phyloP scores from a whole-genome alignment of 2,888 invertebrate genomes.

The Galerucella nymphaeae region DNA sequence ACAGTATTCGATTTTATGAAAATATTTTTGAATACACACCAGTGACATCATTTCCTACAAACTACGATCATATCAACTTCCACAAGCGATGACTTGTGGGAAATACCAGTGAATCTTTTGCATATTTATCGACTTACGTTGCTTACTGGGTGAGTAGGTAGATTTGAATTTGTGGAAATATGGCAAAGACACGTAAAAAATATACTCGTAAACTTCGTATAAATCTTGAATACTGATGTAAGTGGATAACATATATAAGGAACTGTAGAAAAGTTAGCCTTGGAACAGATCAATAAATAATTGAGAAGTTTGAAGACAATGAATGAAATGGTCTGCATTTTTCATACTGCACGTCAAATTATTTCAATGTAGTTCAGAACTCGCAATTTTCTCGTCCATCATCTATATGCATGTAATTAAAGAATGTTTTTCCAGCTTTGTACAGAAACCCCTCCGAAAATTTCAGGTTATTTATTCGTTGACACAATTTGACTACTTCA shows the following conservation, averaged over 20 bases:
- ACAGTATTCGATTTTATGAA: background rate
- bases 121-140: conserved; percentile 20
- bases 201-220: conserved; percentile 24
- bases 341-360: too few relatives aligned
- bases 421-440: too few relatives aligned
- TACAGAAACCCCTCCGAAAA: too few relatives aligned
- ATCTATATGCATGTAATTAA: too few relatives aligned
- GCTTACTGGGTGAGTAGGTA: conserved; percentile 8
- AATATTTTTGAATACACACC: conserved; percentile 11
- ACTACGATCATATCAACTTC: conserved; percentile 16
- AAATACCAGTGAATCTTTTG: conserved; percentile 28
- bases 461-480: too few relatives aligned
- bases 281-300: too few relatives aligned
- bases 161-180: conserved; percentile 12
- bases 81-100: conserved; percentile 24
- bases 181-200: conserved; percentile 16
- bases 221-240: background rate
- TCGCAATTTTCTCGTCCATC: too few relatives aligned
- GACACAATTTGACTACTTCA: too few relatives aligned
- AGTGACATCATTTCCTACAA: conserved; percentile 21
- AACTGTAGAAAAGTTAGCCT: too few relatives aligned
- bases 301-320: too few relatives aligned
- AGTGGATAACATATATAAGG: background rate
- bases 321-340: too few relatives aligned
- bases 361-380: too few relatives aligned